Conservation (phyloP, 1,140 invertebrate genomes). For the Caenorhabditis brenneri region DNA sequence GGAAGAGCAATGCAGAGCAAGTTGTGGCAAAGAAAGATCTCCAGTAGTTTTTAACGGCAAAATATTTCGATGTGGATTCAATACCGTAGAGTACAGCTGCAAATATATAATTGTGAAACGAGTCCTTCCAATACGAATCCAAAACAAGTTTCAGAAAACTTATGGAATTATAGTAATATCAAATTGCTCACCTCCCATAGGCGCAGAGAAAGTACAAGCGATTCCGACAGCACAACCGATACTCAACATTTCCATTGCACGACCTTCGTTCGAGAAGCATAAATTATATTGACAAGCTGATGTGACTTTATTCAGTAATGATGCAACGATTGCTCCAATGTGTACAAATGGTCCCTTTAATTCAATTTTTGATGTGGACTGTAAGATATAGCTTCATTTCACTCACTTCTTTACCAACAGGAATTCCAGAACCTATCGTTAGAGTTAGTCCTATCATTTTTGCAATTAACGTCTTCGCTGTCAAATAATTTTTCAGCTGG, state of each 20-base stretch:
- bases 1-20: constrained; percentile 91
- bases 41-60: constrained; percentile 98
- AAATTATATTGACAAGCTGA: constrained; percentile 60
- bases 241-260: constrained; percentile 66
- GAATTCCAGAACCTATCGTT: constrained; percentile 90
- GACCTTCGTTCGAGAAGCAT: constrained; percentile 70
- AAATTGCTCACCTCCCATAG: constrained; percentile 61
- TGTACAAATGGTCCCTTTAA: constrained; percentile 68
- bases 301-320: constrained; percentile 65
- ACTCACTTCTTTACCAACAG: constrained; percentile 86
- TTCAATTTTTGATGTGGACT: background rate
- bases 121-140: too few relatives aligned
- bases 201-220: constrained; percentile 66
- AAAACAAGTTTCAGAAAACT: background rate
- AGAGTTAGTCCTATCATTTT: constrained; percentile 92
- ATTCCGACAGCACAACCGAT: constrained; percentile 68
- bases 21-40: constrained; percentile 96
- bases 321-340: constrained; percentile 69
- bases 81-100: constrained; percentile 89
- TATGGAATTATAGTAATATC: background rate
- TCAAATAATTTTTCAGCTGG: constrained; percentile 92
- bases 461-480: constrained; percentile 88
- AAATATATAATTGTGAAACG: background rate
- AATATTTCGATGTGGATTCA: constrained; percentile 97
- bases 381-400: background rate